Conservation (phyloP, 2,888 invertebrate species). For the Amphipyra berbera region DNA sequence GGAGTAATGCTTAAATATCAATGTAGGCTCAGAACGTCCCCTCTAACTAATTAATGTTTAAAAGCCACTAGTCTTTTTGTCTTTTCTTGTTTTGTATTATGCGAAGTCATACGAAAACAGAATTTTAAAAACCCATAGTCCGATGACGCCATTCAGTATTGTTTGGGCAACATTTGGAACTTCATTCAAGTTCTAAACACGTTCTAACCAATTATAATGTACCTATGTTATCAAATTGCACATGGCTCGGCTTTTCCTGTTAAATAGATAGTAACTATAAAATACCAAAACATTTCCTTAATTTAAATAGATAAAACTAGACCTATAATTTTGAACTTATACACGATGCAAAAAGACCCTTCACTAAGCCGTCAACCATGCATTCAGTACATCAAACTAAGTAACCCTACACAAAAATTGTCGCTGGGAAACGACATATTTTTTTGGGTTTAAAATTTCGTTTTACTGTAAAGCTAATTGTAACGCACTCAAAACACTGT, state of each 20-base stretch:
- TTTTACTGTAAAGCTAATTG: too few relatives aligned
- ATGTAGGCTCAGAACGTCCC: too few relatives aligned
- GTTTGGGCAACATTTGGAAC: neutral
- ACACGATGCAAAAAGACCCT: too few relatives aligned
- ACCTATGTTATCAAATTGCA: neutral
- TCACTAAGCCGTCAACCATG: too few relatives aligned
- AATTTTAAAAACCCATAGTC: neutral
- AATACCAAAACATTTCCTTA: neutral
- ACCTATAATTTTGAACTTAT: too few relatives aligned
- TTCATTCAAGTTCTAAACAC: neutral
- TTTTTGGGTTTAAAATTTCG: too few relatives aligned
- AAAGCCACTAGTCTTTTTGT: neutral
- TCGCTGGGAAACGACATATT: too few relatives aligned
- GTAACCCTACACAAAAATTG: too few relatives aligned
- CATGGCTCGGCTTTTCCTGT: neutral
- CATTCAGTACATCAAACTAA: too few relatives aligned
- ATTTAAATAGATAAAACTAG: too few relatives aligned
- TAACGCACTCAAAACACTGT: too few relatives aligned
- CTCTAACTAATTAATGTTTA: neutral
- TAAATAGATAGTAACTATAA: neutral
- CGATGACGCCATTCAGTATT: neutral
- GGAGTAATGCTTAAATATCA: too few relatives aligned
- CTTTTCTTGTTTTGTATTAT: neutral
- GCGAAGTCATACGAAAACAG: neutral
- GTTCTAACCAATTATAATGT: neutral